Percentiles rank a stretch among this genome's conserved stretches.
Conservation (phyloP, 2,113 vertebrate species). For the Rhabdomys dilectus region DNA sequence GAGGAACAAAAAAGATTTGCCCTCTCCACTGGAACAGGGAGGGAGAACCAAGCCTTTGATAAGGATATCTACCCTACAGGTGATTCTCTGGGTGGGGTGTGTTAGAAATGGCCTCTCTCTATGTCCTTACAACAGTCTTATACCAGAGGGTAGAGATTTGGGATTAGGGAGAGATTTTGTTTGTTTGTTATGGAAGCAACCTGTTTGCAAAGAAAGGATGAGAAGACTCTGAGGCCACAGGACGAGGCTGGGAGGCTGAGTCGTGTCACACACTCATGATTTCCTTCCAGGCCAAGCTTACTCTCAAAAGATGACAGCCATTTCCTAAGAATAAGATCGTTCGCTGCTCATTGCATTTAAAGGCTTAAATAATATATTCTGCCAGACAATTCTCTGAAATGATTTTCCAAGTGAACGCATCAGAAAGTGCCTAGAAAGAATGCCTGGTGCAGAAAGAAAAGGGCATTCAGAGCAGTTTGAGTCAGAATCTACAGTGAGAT, state of each 20-base stretch:
- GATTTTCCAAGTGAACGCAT: constrained; percentile 77
- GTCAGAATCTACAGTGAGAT: background rate
- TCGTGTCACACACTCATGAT: background rate
- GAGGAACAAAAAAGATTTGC: background rate
- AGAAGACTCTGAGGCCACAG: too few relatives aligned
- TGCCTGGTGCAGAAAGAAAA: background rate
- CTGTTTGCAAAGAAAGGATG: background rate
- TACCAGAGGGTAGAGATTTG: background rate
- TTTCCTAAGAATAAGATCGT: constrained; percentile 68
- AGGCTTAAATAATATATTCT: constrained; percentile 73
- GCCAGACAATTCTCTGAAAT: constrained; percentile 70
- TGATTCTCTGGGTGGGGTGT: background rate
- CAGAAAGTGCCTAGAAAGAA: constrained; percentile 68
- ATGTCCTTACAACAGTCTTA: background rate
- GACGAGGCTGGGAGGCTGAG: background rate
- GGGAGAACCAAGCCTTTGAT: accelerated
- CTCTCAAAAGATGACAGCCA: constrained; percentile 43
- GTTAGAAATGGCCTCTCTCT: background rate
- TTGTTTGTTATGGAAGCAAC: background rate
- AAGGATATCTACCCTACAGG: accelerated
- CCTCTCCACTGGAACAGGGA: background rate
- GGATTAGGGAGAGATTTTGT: background rate
- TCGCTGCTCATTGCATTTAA: constrained; percentile 53
- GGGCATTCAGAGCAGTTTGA: background rate
- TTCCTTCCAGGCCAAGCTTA: constrained; percentile 48